Evolutionary conservation across 2,888 invertebrate genomes (phyloP).

Genomic region (Enchytraeus crypticus): DNA sequence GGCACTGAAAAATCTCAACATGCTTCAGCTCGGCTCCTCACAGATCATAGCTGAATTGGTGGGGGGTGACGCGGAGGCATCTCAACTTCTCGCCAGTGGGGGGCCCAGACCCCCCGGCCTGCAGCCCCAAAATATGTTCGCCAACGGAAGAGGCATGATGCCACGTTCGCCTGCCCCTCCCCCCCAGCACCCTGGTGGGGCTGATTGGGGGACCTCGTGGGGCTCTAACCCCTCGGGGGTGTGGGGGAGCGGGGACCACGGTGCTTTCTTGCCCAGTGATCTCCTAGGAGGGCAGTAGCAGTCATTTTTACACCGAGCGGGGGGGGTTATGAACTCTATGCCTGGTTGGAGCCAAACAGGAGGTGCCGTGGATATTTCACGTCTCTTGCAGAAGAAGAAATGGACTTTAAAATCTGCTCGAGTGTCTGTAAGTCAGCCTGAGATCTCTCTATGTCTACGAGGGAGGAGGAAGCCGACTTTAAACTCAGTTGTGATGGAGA

Average conservation of each 20-base stretch:
- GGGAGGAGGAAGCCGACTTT: too few species aligned
- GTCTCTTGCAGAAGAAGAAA: too few species aligned
- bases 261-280: constrained; percentile 14
- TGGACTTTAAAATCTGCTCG: too few species aligned
- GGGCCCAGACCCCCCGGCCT: neutral
- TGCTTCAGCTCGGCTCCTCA: constrained; percentile 65
- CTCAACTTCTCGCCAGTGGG: constrained; percentile 72
- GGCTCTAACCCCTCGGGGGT: constrained; percentile 10
- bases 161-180: neutral
- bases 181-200: neutral
- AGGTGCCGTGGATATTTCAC: too few species aligned
- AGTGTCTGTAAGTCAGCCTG: too few species aligned
- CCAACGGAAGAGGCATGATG: constrained; percentile 3
- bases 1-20: constrained; percentile 1
- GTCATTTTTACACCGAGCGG: too few species aligned
- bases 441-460: too few species aligned
- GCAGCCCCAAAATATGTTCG: too few species aligned
- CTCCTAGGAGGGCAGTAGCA: constrained; percentile 19
- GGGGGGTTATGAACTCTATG: too few species aligned
- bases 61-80: constrained; percentile 78
- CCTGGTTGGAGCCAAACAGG: too few species aligned
- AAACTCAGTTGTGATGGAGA: too few species aligned
- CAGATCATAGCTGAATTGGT: constrained; percentile 91
- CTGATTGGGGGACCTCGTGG: too few species aligned
- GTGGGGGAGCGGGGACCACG: constrained; percentile 17